These are phyloP conservation scores for Menidia menidia DNA, from an alignment of 2,797 vertebrate genomes.

Conservation along the genomic window DNA sequence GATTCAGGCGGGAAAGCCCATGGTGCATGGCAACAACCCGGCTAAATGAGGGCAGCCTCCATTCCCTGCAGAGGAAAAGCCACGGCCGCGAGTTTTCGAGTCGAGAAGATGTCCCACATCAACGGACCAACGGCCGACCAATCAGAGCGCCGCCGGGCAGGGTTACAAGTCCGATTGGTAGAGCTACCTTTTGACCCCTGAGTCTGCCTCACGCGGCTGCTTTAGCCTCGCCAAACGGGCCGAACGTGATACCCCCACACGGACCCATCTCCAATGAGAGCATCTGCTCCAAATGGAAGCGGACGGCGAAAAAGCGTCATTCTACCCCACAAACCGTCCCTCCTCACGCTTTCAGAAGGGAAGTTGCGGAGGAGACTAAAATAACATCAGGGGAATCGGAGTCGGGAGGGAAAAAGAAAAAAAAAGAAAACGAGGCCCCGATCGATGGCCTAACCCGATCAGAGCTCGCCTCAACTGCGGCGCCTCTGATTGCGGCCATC, in stretches of 20 bases:
- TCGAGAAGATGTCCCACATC: conserved; percentile 17
- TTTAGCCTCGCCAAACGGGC: conserved; percentile 14
- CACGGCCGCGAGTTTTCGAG: conserved; percentile 12
- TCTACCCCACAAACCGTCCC: conserved; percentile 36
- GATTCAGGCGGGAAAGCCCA: conserved; percentile 25
- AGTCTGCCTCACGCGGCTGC: conserved; percentile 28
- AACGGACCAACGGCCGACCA: not conserved
- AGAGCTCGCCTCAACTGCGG: conserved; percentile 10
- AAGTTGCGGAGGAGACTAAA: conserved; percentile 32
- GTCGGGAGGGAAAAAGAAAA: not conserved
- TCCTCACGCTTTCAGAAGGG: conserved; percentile 16
- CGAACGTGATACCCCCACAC: conserved; percentile 61
- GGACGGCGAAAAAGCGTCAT: conserved; percentile 18
- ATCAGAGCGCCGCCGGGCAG: conserved; percentile 1
- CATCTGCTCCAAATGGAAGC: conserved; percentile 39
- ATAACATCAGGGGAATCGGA: conserved; percentile 30
- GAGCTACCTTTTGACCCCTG: conserved; percentile 6
- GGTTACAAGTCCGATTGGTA: not conserved
- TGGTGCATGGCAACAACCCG: conserved; percentile 9
- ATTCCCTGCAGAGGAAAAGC: not conserved
- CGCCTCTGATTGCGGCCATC: conserved; percentile 20
- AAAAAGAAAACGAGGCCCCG: conserved; percentile 14
- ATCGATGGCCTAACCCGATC: conserved; percentile 27
- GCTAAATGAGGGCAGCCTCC: not conserved
- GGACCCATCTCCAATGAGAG: conserved; percentile 59